Percentiles rank a stretch among this genome's conserved stretches.
These are phyloP conservation scores for Lithobates pipiens DNA, from an alignment of 2,797 vertebrate genomes.

Conservation along the genomic window DNA sequence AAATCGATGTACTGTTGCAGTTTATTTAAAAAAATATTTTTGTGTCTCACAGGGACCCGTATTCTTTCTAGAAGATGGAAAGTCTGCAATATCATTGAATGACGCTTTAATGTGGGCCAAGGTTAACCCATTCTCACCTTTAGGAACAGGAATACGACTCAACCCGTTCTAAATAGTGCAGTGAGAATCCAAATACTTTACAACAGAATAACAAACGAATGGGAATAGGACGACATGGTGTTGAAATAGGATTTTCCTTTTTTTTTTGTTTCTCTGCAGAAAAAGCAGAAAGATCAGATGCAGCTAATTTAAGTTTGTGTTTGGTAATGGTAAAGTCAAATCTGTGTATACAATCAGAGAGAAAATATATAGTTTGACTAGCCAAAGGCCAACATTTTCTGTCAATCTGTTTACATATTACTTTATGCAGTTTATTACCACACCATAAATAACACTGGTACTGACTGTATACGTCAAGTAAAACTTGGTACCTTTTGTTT, in stretches of 20 bases:
- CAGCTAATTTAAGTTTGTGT: conserved; percentile 59
- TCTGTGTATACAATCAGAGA: conserved; percentile 56
- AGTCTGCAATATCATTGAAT: conserved; percentile 92
- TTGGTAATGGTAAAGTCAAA: conserved; percentile 61
- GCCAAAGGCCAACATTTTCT: conserved; percentile 68
- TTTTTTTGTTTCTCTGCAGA: not conserved
- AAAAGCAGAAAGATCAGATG: conserved; percentile 23
- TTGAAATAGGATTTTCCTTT: not conserved
- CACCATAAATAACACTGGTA: conserved; percentile 50
- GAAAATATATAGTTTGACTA: conserved; percentile 61
- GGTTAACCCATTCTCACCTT: conserved; percentile 96
- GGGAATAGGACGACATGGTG: too few species aligned
- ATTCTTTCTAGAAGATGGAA: conserved; percentile 94
- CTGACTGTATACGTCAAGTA: conserved; percentile 32
- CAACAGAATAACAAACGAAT: not conserved
- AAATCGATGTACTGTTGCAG: not conserved
- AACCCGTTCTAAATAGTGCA: conserved; percentile 87
- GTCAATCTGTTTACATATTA: conserved; percentile 68
- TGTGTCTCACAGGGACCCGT: conserved; percentile 84
- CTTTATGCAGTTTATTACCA: conserved; percentile 62
- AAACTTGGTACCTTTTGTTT: conserved; percentile 37
- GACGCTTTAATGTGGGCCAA: conserved; percentile 99
- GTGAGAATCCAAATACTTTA: not conserved
- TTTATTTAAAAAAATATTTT: not conserved
- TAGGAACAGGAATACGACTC: conserved; percentile 93